Conservation (phyloP, 2,888 invertebrate genomes). For the Drosophila incognita region DNA sequence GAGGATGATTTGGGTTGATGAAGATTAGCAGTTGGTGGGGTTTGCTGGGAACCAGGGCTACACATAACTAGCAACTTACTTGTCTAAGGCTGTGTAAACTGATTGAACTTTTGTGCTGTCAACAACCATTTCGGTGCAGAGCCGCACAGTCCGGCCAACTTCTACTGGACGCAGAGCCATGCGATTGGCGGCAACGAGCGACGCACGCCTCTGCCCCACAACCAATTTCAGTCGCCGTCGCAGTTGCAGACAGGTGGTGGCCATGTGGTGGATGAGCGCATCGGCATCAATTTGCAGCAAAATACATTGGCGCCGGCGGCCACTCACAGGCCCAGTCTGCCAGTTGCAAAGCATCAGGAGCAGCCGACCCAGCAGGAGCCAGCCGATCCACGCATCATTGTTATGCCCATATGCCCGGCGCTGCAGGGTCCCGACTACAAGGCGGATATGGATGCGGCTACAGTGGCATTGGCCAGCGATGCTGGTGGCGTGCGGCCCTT, state of each 20-base stretch:
- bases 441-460: constrained; percentile 82
- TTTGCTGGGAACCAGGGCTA: constrained; percentile 1
- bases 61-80: constrained; percentile 13
- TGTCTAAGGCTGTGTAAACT: constrained; percentile 59
- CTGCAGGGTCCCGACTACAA: constrained; percentile 83
- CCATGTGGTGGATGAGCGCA: constrained; percentile 76
- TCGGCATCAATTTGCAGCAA: constrained; percentile 86
- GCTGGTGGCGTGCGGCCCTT: constrained; percentile 76
- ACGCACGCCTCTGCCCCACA: constrained; percentile 87
- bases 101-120: constrained; percentile 59
- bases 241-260: constrained; percentile 51
- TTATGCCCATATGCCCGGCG: constrained; percentile 83
- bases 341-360: constrained; percentile 80
- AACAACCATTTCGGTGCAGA: constrained; percentile 64
- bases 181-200: constrained; percentile 87
- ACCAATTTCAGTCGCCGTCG: constrained; percentile 73
- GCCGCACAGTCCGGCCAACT: constrained; percentile 85
- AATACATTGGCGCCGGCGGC: constrained; percentile 86
- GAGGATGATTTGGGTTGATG: not conserved
- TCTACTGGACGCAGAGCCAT: constrained; percentile 92
- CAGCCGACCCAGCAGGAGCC: constrained; percentile 32
- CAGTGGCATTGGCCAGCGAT: constrained; percentile 72
- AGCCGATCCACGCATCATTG: constrained; percentile 82
- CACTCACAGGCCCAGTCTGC: constrained; percentile 86
- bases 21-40: not conserved